These are phyloP conservation scores for Dolichotis patagonum DNA, from an alignment of 2,113 vertebrate genomes.

Conservation along the genomic window DNA sequence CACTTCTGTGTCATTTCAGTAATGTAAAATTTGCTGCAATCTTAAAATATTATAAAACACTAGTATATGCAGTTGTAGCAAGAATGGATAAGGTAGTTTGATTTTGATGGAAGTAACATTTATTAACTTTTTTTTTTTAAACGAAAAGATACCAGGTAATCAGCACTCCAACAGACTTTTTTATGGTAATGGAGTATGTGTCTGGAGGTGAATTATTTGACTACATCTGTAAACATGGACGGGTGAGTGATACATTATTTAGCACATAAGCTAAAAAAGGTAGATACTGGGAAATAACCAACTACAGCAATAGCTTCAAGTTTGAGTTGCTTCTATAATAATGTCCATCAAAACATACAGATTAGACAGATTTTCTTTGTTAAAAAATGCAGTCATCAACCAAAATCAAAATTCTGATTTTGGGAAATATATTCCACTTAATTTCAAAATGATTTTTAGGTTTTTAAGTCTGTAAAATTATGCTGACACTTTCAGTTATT, in stretches of 20 bases:
- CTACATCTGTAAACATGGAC: conserved; percentile 99
- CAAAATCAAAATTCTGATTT: conserved; percentile 3
- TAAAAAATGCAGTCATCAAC: background rate
- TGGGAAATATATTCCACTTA: background rate
- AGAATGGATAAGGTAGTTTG: background rate
- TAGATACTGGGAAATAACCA: conserved; percentile 18
- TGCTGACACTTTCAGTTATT: background rate
- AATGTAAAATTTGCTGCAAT: background rate
- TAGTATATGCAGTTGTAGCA: background rate
- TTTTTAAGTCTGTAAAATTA: conserved; percentile 12
- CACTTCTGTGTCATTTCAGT: conserved; percentile 52
- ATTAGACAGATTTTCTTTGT: conserved; percentile 24
- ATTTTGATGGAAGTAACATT: conserved; percentile 16
- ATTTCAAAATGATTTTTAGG: background rate
- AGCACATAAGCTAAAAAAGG: background rate
- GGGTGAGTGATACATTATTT: conserved; percentile 89
- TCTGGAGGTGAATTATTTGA: conserved; percentile 98
- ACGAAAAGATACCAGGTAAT: conserved; percentile 97
- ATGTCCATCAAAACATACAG: background rate
- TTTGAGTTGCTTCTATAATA: background rate
- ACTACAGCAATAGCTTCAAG: background rate
- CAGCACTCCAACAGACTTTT: conserved; percentile 99
- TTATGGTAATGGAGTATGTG: conserved; percentile 99
- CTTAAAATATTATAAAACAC: conserved; percentile 24
- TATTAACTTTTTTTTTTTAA: conserved; percentile 48